Conservation (phyloP, 92 coral and sea anemone species). For the Actinernus sp. region DNA sequence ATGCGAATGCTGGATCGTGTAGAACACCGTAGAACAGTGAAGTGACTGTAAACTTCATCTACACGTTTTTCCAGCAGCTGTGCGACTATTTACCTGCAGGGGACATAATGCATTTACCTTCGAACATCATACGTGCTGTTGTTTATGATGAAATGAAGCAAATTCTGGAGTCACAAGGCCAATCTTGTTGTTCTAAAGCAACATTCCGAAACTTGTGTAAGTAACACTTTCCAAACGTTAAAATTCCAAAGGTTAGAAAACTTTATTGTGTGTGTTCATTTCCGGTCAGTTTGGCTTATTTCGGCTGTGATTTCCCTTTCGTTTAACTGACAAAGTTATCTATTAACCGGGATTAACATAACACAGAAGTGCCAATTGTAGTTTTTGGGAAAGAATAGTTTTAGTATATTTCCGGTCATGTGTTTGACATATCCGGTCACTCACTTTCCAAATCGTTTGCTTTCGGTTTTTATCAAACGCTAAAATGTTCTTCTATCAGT, state of each 20-base stretch:
- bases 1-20: slow-evolving; percentile 12
- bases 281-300: too few species aligned
- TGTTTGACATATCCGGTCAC: too few species aligned
- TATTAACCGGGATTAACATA: too few species aligned
- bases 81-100: slow-evolving; percentile 52
- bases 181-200: slow-evolving; percentile 24
- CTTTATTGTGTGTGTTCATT: too few species aligned
- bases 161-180: slow-evolving; percentile 36
- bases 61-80: slow-evolving; percentile 34
- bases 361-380: too few species aligned
- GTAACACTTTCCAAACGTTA: slow-evolving; percentile 40
- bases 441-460: too few species aligned
- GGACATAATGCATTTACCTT: slow-evolving; percentile 46
- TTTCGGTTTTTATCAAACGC: too few species aligned
- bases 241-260: slow-evolving; percentile 60
- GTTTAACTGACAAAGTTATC: too few species aligned
- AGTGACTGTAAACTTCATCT: slow-evolving; percentile 25
- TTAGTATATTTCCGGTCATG: too few species aligned
- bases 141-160: slow-evolving; percentile 48
- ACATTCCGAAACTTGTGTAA: slow-evolving; percentile 36
- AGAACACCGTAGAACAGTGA: slow-evolving; percentile 15
- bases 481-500: too few species aligned
- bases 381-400: too few species aligned
- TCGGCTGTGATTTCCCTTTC: too few species aligned
- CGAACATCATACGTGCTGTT: slow-evolving; percentile 29